Base-by-base conservation (phyloP, 1,140 invertebrate species). In the Heliothis virescens region DNA sequence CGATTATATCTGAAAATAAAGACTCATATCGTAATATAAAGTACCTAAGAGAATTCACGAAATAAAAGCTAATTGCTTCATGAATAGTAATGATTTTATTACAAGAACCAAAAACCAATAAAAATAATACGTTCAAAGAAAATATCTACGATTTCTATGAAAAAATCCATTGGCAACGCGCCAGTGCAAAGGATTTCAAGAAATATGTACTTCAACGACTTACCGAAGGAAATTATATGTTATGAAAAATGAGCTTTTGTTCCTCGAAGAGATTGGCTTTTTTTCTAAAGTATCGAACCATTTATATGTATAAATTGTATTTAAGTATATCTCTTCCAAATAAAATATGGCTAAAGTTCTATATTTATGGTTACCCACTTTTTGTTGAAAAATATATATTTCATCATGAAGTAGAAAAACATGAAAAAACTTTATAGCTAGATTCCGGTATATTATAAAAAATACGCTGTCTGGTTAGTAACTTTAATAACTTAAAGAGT, bases 271-370 rank as follows among this genome's bases (percentile, higher is more conserved):
- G 50, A 57, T 55, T 55, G 48, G 34, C 50, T 71, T 72, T 71
- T 72, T 48, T 10, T 57, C 18, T 55, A 53, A 53, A 34, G 12
- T 29, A 69, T 52, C 65, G 16, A 18, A 12, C 47, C 62, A n/a
- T 48, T 67, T 69, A 26, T 50, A n/a, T n/a, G n/a, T n/a, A 50
- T 69, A 52, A 69, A 69, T 69, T 69, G 65, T 69, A 67, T 52
- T 67, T 41, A 55, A 16, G 53, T 55, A 16, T 15, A 7, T 60
- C 21, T 29, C 18, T 21, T 59, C 11, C 26, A 41, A n/a, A 21
- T 21, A 5, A 63, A 63, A 16, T 41, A 34, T 65, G 15, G 3
- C 9, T 57, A 7, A 41, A 41, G 34, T 41, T 41, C 5, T 41
- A 41, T 9, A 41, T 5, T 7, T 7, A 7, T 7, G 34, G 34